phyloP scores from a whole-genome alignment of 1,140 invertebrate genomes.

The Drosophila sucinea region DNA sequence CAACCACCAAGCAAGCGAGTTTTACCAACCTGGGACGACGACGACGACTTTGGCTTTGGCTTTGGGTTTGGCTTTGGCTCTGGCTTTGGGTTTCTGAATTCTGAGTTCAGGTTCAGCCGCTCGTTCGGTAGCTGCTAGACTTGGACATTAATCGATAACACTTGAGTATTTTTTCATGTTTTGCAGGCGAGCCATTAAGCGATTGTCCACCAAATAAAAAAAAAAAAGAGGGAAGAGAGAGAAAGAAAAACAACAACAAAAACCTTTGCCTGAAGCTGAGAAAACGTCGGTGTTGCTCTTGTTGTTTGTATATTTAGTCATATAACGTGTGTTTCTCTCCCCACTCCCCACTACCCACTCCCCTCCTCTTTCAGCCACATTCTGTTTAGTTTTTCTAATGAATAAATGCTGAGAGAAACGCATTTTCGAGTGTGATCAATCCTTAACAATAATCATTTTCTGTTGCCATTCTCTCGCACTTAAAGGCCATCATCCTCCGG shows the following conservation, averaged over 20 bases:
- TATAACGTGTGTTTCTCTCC: slow-evolving; percentile 26
- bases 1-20: slow-evolving; percentile 59
- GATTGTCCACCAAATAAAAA: slow-evolving; percentile 73
- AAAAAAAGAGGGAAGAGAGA: background rate
- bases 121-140: slow-evolving; percentile 82
- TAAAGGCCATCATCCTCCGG: background rate
- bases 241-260: background rate
- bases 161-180: slow-evolving; percentile 83
- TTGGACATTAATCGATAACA: slow-evolving; percentile 83
- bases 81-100: background rate
- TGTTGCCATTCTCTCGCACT: background rate
- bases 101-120: slow-evolving; percentile 51
- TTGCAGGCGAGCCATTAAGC: slow-evolving; percentile 83
- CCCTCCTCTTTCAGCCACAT: too few relatives aligned
- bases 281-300: slow-evolving; percentile 21
- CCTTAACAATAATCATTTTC: too few relatives aligned
- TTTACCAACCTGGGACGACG: slow-evolving; percentile 15
- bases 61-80: background rate
- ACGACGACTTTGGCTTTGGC: background rate
- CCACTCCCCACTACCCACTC: background rate
- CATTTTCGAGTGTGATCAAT: too few relatives aligned
- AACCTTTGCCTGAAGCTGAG: slow-evolving; percentile 1
- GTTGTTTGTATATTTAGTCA: slow-evolving; percentile 31
- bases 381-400: background rate
- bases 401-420: too few relatives aligned